phyloP scores from a whole-genome alignment of 2,888 invertebrate species.

The Artemia sinica region DNA sequence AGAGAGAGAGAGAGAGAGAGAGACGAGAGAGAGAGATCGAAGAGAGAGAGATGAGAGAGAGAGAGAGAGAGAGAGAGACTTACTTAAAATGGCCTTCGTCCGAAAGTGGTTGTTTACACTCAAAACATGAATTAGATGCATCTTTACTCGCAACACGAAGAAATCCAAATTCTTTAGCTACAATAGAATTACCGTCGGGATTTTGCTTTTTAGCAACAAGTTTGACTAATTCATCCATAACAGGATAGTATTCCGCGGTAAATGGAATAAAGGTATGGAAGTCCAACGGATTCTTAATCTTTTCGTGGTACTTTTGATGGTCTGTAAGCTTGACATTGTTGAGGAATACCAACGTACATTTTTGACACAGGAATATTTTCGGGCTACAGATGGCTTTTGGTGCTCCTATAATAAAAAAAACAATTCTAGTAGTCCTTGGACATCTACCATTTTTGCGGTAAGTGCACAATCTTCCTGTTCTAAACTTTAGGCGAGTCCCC shows the following conservation, averaged over 20 bases:
- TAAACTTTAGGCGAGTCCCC: too few species aligned
- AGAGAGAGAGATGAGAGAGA: too few species aligned
- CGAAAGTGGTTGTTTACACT: neutral
- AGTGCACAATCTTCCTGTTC: too few species aligned
- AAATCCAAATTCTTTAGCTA: neutral
- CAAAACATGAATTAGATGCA: neutral
- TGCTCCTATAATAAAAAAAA: neutral
- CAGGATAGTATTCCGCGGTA: neutral
- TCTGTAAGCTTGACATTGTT: neutral
- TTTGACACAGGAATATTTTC: neutral
- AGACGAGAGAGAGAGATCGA: too few species aligned
- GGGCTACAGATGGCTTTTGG: neutral
- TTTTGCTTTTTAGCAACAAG: neutral
- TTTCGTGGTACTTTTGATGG: neutral
- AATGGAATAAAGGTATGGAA: neutral
- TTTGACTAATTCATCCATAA: neutral
- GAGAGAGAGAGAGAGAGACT: neutral
- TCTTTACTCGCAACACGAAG: neutral
- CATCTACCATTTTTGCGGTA: too few species aligned
- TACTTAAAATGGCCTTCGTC: slow-evolving; percentile 1
- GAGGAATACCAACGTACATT: neutral
- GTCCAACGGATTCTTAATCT: neutral
- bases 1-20: too few species aligned
- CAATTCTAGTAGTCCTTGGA: too few species aligned
- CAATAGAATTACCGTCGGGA: neutral